Conservation (phyloP, 2,113 vertebrate species). For the Eira barbara region DNA sequence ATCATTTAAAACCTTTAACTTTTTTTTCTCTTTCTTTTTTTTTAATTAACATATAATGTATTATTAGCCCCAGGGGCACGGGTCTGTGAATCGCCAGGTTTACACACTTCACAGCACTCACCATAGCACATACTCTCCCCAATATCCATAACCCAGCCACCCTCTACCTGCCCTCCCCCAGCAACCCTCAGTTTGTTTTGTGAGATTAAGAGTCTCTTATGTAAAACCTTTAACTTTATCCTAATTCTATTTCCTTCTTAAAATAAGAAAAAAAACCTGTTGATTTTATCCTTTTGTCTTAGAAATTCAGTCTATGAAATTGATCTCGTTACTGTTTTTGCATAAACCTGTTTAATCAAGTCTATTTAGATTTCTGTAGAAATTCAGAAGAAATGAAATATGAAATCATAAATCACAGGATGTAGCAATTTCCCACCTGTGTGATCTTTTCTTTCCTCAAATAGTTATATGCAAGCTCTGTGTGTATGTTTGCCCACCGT, state of each 20-base stretch:
- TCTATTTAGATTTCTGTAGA: slow-evolving; percentile 11
- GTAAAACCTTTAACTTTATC: not conserved
- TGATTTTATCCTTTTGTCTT: slow-evolving; percentile 17
- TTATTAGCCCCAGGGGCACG: too few species aligned
- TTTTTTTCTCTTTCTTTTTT: not conserved
- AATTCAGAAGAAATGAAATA: slow-evolving; percentile 29
- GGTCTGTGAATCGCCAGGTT: too few species aligned
- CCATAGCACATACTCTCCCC: too few species aligned
- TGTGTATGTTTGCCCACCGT: not conserved
- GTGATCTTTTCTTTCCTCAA: not conserved
- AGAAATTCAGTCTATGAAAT: slow-evolving; percentile 8
- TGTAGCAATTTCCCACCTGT: not conserved
- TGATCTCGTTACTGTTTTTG: slow-evolving; percentile 19
- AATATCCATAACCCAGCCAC: too few species aligned
- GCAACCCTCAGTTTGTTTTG: too few species aligned
- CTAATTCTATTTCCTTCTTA: slow-evolving; percentile 32
- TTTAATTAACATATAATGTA: too few species aligned
- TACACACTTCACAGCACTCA: too few species aligned
- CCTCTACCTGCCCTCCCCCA: too few species aligned
- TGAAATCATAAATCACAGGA: not conserved
- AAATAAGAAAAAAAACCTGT: not conserved
- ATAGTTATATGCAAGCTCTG: not conserved
- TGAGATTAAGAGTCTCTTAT: too few species aligned
- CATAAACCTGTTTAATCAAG: not conserved
- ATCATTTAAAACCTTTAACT: not conserved